Percentiles rank a stretch among this genome's conserved stretches.
Conservation (phyloP, 1,140 invertebrate species). For the Hydropsyche tenuis region DNA sequence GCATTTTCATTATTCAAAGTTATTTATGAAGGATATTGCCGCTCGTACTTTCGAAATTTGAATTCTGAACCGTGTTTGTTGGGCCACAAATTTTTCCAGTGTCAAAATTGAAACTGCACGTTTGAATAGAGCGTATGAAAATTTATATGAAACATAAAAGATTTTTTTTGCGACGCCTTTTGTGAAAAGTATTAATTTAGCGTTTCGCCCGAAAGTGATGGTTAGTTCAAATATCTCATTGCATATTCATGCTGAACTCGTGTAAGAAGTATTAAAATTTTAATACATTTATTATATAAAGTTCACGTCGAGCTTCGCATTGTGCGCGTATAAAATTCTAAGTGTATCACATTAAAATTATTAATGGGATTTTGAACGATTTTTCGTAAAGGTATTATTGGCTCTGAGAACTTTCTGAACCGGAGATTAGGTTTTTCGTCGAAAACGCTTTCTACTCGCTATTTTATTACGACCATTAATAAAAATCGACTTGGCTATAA, state of each 20-base stretch:
- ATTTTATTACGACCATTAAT: neutral
- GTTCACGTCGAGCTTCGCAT: too few species aligned
- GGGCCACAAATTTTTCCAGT: too few species aligned
- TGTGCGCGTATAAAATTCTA: neutral
- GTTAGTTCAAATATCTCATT: too few species aligned
- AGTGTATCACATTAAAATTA: neutral
- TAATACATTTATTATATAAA: too few species aligned
- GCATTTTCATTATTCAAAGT: slow-evolving; percentile 23
- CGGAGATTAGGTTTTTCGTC: neutral
- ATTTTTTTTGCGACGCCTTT: too few species aligned
- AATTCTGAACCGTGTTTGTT: neutral
- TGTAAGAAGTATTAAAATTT: too few species aligned
- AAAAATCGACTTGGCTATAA: neutral
- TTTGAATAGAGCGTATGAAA: too few species aligned
- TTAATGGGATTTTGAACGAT: neutral
- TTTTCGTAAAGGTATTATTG: neutral
- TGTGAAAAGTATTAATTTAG: too few species aligned
- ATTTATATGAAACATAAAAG: too few species aligned
- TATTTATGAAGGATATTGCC: slow-evolving; percentile 5
- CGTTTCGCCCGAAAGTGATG: too few species aligned
- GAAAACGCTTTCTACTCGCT: neutral
- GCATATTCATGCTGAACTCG: too few species aligned
- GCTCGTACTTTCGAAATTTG: neutral
- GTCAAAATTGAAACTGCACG: too few species aligned
- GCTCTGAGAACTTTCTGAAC: neutral